Evolutionary conservation across 2,888 invertebrate genomes (phyloP).

Genomic region (Monochamus alternatus): DNA sequence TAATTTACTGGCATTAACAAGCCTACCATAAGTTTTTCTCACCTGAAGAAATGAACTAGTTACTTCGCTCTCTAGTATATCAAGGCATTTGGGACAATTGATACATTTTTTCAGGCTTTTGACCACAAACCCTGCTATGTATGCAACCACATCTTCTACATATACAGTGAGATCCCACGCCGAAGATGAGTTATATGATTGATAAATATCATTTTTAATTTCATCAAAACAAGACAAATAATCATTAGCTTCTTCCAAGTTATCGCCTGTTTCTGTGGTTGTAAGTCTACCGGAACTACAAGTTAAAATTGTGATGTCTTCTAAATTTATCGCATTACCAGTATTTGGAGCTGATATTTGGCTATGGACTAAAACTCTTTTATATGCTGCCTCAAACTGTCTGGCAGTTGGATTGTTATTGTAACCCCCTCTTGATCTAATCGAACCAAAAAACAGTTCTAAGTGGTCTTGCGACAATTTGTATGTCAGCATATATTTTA

Average conservation of each 20-base stretch:
- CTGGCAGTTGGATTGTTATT: constrained; percentile 37
- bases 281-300: too few species aligned
- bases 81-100: not conserved
- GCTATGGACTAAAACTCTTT: constrained; percentile 6
- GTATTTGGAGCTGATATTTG: constrained; percentile 23
- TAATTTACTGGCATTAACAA: not conserved
- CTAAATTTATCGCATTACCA: constrained; percentile 27
- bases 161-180: too few species aligned
- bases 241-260: too few species aligned
- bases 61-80: not conserved
- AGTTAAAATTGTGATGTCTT: not conserved
- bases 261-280: too few species aligned
- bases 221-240: too few species aligned
- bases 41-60: not conserved
- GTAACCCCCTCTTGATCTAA: constrained; percentile 24
- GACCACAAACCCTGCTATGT: constrained; percentile 33
- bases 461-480: constrained; percentile 31
- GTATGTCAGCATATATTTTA: constrained; percentile 27
- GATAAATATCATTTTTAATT: too few species aligned
- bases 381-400: constrained; percentile 30
- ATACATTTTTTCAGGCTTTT: not conserved
- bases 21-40: not conserved
- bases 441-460: constrained; percentile 17
- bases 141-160: constrained; percentile 29
- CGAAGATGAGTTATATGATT: too few species aligned